A percentile compares a stretch with the other conserved stretches of the same genome.
These are phyloP conservation scores for Lycocorax pyrrhopterus DNA, from an alignment of 2,113 vertebrate genomes.

Conservation along the genomic window DNA sequence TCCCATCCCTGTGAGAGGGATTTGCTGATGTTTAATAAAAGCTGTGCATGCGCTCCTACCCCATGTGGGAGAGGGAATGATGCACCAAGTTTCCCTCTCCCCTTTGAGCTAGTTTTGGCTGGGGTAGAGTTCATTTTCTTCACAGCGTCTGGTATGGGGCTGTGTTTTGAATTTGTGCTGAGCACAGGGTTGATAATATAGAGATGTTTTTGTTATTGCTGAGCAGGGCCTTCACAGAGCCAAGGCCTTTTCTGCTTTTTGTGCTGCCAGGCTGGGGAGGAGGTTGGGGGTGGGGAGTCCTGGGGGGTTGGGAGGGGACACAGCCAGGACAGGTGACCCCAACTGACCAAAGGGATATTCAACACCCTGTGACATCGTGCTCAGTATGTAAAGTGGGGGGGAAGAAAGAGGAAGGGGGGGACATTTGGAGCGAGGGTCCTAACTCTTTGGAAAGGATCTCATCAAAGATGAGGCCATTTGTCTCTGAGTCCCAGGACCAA, in stretches of 20 bases:
- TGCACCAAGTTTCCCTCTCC: background rate
- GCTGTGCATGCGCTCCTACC: background rate
- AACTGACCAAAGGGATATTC: background rate
- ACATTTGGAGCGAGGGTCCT: background rate
- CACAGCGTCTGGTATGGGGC: background rate
- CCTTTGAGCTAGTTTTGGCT: background rate
- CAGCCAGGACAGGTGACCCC: background rate
- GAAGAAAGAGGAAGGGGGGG: background rate
- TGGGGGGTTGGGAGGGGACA: background rate
- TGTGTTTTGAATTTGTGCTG: background rate
- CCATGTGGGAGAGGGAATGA: background rate
- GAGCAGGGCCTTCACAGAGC: background rate
- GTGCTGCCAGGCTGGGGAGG: background rate
- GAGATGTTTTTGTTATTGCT: background rate
- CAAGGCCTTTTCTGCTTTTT: background rate
- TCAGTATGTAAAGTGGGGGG: background rate
- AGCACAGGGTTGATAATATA: background rate
- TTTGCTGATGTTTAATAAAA: background rate
- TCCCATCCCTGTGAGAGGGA: background rate
- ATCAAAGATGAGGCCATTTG: background rate
- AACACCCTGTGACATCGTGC: background rate
- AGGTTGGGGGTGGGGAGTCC: no score
- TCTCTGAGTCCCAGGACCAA: background rate
- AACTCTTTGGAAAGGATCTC: background rate
- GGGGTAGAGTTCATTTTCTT: background rate